Evolutionary conservation across 2,797 vertebrate genomes (phyloP).

Genomic region (Eptatretus atami): DNA sequence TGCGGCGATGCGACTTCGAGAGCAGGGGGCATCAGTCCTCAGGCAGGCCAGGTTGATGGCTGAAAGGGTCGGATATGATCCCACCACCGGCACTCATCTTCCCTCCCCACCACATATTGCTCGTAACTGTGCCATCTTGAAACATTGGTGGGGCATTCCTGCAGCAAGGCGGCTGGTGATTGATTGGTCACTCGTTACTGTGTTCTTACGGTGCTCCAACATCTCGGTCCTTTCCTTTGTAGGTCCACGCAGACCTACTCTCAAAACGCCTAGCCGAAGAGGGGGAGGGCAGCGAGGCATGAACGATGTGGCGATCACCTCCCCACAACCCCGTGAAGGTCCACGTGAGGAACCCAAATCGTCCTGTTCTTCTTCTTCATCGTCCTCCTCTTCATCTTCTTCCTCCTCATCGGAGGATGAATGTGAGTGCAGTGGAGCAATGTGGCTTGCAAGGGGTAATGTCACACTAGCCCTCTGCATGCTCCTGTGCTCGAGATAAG

Average conservation of each 20-base stretch:
- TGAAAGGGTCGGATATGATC: conserved; percentile 78
- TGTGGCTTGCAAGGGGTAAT: conserved; percentile 94
- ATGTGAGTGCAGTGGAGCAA: conserved; percentile 51
- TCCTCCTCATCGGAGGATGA: conserved; percentile 24
- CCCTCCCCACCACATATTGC: conserved; percentile 15
- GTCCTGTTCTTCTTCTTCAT: conserved; percentile 17
- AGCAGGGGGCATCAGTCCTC: conserved; percentile 45
- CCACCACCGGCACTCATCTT: conserved; percentile 69
- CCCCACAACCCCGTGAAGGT: too few species aligned
- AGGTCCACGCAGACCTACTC: too few species aligned
- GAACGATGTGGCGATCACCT: too few species aligned
- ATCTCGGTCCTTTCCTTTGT: too few species aligned
- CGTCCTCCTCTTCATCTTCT: conserved; percentile 17
- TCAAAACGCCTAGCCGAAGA: too few species aligned
- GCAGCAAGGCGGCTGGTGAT: too few species aligned
- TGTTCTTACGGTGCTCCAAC: too few species aligned
- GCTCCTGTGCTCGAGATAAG: too few species aligned
- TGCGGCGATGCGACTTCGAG: conserved; percentile 54
- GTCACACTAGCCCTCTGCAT: conserved; percentile 11
- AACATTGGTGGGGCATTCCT: too few species aligned
- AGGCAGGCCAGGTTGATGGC: conserved; percentile 58
- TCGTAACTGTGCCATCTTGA: too few species aligned
- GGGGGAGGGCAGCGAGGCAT: too few species aligned
- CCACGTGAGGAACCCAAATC: background rate
- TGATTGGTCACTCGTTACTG: too few species aligned